Evolutionary conservation across 2,888 invertebrate species (phyloP), one percentile per base, ranked within the genome.

Genomic region (Stenurella melanura): DNA sequence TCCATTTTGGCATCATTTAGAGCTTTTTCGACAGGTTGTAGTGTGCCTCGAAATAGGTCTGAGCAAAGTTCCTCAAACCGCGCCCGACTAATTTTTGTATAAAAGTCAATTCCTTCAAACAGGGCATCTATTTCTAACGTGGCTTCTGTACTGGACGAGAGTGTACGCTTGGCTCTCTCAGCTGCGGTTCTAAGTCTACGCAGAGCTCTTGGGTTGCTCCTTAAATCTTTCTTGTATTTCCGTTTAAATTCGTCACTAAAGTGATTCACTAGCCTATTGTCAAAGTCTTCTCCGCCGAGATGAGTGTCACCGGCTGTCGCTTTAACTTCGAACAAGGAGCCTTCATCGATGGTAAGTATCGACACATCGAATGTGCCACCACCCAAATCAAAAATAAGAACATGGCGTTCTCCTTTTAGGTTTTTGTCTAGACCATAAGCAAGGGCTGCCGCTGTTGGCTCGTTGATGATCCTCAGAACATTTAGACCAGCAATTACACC

Each of bases 221-320:
- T 88, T 77, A 96, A 82, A 86, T 96, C 95, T 87, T 95, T 94
- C 83, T 92, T 93, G 90, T 90, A 93, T 85, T 95, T 95, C 19
- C 94, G 89, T 86, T 93, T 91, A 89, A 95, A 95, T 88, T 95
- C 95, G 6, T 94, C 93, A 0, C 82, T 87, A 92, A 93, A 91
- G 86, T 92, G 90, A 73, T 87, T 90, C 9, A 93, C 92, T 83
- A 93, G 85, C 18, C 92, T 89, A 83, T 91, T 92, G 80, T 91
- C 91, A 81, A 91, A 91, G 88, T 95, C 93, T 88, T 95, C 95
- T 11, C 95, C 95, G 21, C 95, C 95, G 73, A 96, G 91, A 87
- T 96, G 96, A 9, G 96, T 96, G 87, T 96, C 96, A 34, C 96
- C 96, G 38, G 95, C 95, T 1, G 96, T 96, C 0, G 96, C 91